Evolutionary conservation across 92 coral and sea anemone species (phyloP), one percentile per base, ranked within the genome.

Genomic region (Porites cylindrica): DNA sequence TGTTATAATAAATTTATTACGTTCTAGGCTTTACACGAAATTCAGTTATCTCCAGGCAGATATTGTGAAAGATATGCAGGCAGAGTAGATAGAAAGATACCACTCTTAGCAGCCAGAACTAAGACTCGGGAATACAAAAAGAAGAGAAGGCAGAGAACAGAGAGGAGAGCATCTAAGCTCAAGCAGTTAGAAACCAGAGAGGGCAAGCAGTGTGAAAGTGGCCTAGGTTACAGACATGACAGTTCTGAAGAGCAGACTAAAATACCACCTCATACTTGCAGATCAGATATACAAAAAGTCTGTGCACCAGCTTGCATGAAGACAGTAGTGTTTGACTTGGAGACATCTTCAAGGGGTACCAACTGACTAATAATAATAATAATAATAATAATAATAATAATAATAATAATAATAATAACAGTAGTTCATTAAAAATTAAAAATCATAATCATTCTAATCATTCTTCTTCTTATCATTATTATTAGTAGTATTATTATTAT

Each of bases 331-430:
- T 64, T 88, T 75, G 83, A 81, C 77, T 54, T 80, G 74, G 86
- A 87, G 50, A 87, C 85, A 29, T 87, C 90, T 47, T 79, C 80
- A 87, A 66, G 80, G 65, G 83, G 86, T 87, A 80, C 3, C 32
- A 26, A 7, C 11, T 7, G 8, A 53, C 11, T n/a, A n/a, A n/a
- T n/a, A n/a, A n/a, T n/a, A n/a, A n/a, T n/a, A n/a, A n/a, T 53
- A 7, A 7, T 53, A 7, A 7, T 53, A 7, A 53, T 10, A 53
- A 7, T 7, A 53, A 53, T 7, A 53, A 53, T 7, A 7, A 7
- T 53, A 53, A 53, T 24, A 24, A 24, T 24, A 24, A 24, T 24
- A 24, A 24, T 24, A 24, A 24, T 24, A 24, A 24, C 26, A 24
- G 26, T 24, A 24, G 26, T 24, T 24, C 26, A 53, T 7, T 7